A percentile compares a stretch with the other conserved stretches of the same genome.
Evolutionary conservation across 2,888 invertebrate genomes (phyloP).

Genomic region (Parapristionchus giblindavisi): DNA sequence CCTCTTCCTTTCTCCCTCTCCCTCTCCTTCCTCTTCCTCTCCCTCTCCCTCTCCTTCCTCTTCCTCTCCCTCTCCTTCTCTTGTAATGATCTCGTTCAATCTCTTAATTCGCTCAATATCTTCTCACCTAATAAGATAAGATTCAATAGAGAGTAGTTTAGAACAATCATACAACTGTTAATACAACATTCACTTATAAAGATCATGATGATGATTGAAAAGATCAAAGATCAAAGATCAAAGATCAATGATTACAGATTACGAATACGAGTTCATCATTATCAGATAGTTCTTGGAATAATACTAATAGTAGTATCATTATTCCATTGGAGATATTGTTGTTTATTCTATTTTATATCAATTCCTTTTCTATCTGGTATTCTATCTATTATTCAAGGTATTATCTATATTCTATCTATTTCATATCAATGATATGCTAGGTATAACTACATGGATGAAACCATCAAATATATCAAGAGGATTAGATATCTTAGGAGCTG

Average conservation of each 20-base stretch:
- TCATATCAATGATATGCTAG: background rate
- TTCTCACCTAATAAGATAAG: no score
- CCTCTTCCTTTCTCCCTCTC: no score
- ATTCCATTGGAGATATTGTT: constrained; percentile 47
- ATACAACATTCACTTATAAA: no score
- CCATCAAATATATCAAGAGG: background rate
- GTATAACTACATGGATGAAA: background rate
- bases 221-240: background rate
- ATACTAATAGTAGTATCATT: constrained; percentile 42
- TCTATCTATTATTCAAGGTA: constrained; percentile 50
- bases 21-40: no score
- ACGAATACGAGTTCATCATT: constrained; percentile 54
- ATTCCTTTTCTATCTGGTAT: constrained; percentile 49
- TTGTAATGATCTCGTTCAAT: no score
- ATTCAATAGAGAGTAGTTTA: no score
- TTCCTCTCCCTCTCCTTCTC: no score
- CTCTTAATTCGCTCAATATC: no score
- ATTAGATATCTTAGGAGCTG: background rate
- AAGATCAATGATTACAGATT: constrained; percentile 46
- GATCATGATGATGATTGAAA: no score
- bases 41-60: no score
- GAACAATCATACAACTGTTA: no score
- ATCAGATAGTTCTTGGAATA: constrained; percentile 50
- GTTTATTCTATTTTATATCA: constrained; percentile 54
- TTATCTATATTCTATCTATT: background rate